These are phyloP conservation scores for Buphagus erythrorhynchus DNA, from an alignment of 2,797 vertebrate genomes.

Conservation along the genomic window DNA sequence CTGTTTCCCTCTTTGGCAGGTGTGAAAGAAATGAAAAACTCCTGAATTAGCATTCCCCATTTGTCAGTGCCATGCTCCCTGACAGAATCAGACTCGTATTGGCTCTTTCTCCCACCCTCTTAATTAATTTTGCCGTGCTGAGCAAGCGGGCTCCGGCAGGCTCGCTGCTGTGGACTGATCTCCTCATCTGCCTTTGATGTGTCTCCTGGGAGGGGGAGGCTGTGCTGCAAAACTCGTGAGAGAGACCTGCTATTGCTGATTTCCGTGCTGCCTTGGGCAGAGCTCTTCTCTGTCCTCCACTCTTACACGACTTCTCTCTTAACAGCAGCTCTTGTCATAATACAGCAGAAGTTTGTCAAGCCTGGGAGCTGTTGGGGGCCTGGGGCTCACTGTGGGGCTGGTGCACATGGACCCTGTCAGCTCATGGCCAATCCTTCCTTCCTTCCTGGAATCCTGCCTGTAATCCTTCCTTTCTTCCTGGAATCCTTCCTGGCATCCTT, in stretches of 20 bases:
- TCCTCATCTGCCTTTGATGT: slow-evolving; percentile 44
- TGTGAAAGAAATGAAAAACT: not conserved
- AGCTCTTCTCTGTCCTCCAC: not conserved
- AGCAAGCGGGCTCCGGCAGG: slow-evolving; percentile 44
- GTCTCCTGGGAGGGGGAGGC: slow-evolving; percentile 34
- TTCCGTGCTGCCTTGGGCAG: slow-evolving; percentile 34
- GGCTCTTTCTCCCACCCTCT: slow-evolving; percentile 3
- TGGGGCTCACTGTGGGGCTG: rapidly evolving
- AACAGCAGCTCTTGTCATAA: not conserved
- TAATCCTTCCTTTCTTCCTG: too few relatives aligned
- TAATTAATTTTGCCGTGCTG: slow-evolving; percentile 60
- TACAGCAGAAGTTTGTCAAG: not conserved
- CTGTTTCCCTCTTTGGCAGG: not conserved
- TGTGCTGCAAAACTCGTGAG: not conserved
- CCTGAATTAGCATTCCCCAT: slow-evolving; percentile 11
- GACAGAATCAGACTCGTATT: not conserved
- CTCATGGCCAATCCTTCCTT: too few relatives aligned
- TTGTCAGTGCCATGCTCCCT: not conserved
- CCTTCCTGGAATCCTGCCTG: too few relatives aligned
- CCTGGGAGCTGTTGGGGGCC: not conserved
- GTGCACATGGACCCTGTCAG: not conserved
- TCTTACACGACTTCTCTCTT: not conserved
- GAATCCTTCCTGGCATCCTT: too few relatives aligned
- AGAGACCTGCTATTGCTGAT: slow-evolving; percentile 1
- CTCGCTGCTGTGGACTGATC: not conserved